Conservation (phyloP, 2,113 vertebrate species). For the Hoplias malabaricus region DNA sequence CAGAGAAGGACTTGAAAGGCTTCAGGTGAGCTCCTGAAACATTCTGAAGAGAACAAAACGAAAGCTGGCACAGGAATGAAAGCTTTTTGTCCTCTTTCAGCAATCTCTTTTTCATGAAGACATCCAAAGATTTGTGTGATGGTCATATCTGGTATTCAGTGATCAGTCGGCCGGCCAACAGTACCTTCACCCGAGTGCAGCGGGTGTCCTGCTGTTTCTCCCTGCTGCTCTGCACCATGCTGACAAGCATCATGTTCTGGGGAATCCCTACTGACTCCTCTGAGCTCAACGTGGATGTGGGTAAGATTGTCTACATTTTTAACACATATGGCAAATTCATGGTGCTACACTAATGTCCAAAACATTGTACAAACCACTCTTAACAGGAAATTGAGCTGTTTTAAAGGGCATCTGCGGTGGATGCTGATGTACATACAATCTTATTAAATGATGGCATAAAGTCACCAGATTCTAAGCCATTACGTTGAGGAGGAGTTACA, state of each 20-base stretch:
- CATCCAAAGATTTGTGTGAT: constrained; percentile 85
- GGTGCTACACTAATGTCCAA: no score
- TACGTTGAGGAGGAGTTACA: no score
- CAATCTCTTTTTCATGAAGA: constrained; percentile 91
- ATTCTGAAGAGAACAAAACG: background rate
- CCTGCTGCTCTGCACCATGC: constrained; percentile 92
- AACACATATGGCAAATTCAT: no score
- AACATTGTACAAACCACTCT: no score
- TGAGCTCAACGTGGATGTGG: constrained; percentile 94
- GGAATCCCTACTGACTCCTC: constrained; percentile 88
- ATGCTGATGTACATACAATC: no score
- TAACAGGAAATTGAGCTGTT: no score
- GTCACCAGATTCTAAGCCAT: no score
- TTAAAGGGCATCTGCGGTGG: no score
- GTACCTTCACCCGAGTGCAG: constrained; percentile 87
- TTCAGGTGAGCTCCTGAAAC: constrained; percentile 78
- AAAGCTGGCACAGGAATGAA: background rate
- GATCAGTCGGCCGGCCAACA: constrained; percentile 81
- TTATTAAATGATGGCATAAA: no score
- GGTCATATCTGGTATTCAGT: constrained; percentile 93
- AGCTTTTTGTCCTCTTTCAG: constrained; percentile 58
- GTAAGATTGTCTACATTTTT: no score
- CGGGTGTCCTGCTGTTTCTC: constrained; percentile 93
- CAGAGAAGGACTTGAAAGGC: constrained; percentile 85
- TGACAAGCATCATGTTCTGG: constrained; percentile 96